Base-by-base conservation (phyloP, 2,888 invertebrate genomes). In the Drosophila rellima region DNA sequence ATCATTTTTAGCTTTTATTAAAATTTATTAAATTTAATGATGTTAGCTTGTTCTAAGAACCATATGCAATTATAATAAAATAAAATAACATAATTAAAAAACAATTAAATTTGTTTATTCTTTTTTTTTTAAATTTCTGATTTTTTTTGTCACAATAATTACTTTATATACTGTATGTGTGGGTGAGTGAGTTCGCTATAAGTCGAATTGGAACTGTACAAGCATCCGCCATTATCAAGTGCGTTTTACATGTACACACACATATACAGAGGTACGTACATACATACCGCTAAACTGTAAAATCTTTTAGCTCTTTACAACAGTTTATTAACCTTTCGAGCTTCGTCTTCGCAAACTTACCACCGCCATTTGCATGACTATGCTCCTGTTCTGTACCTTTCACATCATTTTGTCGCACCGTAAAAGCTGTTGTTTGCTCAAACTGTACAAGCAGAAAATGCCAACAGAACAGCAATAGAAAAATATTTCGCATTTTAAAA, bases 351-450 rank as follows among this genome's bases (percentile, higher is more conserved):
- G 2, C 3, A 5, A 47, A 44, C 57, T 55, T 61, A 76, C 76
- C 77, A 11, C 20, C 56, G 15, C 4, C 17, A 40, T 29, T 26
- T 20, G 18, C 26, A 20, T 66, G 48, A 5, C 39, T 39, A 17
- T 56, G 40, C 2, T 69, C 18, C 8, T 59, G n/a, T 37, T 61
- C 42, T 0, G 8, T 7, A 17, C 1, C n/a, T 40, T 74, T 31
- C 1, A 70, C 29, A 48, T 82, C 71, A 52, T 82, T 83, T 33
- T 88, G 62, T 0, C 86, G 67, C 15, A 79, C 52, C 1, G 83
- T 70, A 71, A 71, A 82, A 6, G 80, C 65, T 5, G 29, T 23
- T 7, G 52, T 52, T 29, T 37, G 15, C n/a, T 51, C 3, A 15
- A 50, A 8, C 20, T 67, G 54, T 18, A 37, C 11, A 39, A 33